Percentiles rank a stretch among this genome's conserved stretches.
phyloP scores from a whole-genome alignment of 1,140 invertebrate species.

The Euglossa dilemma region DNA sequence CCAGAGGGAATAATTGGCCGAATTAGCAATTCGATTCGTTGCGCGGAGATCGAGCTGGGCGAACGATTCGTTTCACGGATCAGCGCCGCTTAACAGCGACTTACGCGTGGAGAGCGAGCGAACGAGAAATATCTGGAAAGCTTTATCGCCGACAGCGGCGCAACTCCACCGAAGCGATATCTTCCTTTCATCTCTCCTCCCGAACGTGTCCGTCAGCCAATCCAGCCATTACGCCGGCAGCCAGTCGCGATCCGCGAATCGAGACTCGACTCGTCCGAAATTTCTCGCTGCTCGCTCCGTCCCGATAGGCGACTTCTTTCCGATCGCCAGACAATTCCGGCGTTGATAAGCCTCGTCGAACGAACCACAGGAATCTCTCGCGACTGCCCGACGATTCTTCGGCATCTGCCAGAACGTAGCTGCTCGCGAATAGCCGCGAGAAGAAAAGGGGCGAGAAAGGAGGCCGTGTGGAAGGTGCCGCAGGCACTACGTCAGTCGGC shows the following conservation, averaged over 20 bases:
- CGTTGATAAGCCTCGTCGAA: background rate
- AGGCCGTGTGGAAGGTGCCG: background rate
- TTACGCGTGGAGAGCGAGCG: background rate
- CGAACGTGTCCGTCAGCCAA: too few species aligned
- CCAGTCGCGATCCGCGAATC: too few species aligned
- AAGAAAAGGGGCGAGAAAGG: background rate
- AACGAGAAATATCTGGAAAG: background rate
- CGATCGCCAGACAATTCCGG: constrained; percentile 25
- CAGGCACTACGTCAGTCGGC: background rate
- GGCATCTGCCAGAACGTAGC: background rate
- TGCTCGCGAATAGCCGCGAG: background rate
- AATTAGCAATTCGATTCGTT: constrained; percentile 45
- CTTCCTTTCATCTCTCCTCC: too few species aligned
- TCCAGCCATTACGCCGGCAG: too few species aligned
- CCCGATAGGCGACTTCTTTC: constrained; percentile 36
- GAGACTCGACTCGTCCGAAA: background rate
- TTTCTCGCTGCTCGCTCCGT: constrained; percentile 35
- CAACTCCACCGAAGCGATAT: background rate
- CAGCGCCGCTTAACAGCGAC: background rate
- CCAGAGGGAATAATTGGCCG: constrained; percentile 20
- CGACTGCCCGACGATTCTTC: background rate
- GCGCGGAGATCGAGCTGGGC: background rate
- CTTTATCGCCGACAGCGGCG: background rate
- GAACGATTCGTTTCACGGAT: background rate
- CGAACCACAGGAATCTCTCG: background rate